Base-by-base conservation (phyloP, 37 sponge, comb jelly and placozoan genomes). In the Oopsacas minuta region DNA sequence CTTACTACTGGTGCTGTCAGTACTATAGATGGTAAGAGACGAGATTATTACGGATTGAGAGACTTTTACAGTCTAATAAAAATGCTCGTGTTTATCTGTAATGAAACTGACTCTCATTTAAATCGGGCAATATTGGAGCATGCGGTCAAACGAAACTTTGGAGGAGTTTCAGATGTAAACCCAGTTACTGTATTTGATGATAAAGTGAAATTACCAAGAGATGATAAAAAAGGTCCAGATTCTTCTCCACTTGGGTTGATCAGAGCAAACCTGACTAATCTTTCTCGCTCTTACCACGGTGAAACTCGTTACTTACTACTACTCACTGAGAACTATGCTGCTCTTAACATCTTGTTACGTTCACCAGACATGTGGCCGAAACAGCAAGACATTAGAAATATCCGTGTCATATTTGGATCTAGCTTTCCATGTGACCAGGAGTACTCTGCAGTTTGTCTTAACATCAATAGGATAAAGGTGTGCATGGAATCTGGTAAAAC, bases 11-110 rank as follows among this genome's bases (percentile, higher is more conserved):
- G 82, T 12, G 83, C 84, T 37, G 39, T 82, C 0, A 82, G 52
- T 35, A 3, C 7, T 86, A 83, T 37, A 85, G 89, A 61, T 23
- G 51, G 38, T 0, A 88, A 23, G 39, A 92, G 38, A 36, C 83
- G 38, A 87, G 91, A 94, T 37, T 94, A 92, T 69, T 95, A 94
- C 90, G 99, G 99, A 0, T 87, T 97, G 22, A 53, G 99, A 81
- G 99, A 97, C 51, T 97, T 94, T 82, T 97, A 94, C 82, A 91
- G 99, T 86, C 87, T 95, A 38, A 88, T 95, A 20, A 95, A 95
- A 85, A 93, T 95, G 96, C 87, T 95, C 17, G 93, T 90, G 82
- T 93, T 86, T 82, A 85, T 93, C 88, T 87, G 91, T 61, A 39
- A 87, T 53, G 87, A 84, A 39, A 85, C 81, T 23, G 37, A 85